Percentiles rank a stretch among this genome's conserved stretches.
These are phyloP conservation scores for Lepidonotus clava DNA, from an alignment of 2,888 invertebrate genomes.

Conservation along the genomic window DNA sequence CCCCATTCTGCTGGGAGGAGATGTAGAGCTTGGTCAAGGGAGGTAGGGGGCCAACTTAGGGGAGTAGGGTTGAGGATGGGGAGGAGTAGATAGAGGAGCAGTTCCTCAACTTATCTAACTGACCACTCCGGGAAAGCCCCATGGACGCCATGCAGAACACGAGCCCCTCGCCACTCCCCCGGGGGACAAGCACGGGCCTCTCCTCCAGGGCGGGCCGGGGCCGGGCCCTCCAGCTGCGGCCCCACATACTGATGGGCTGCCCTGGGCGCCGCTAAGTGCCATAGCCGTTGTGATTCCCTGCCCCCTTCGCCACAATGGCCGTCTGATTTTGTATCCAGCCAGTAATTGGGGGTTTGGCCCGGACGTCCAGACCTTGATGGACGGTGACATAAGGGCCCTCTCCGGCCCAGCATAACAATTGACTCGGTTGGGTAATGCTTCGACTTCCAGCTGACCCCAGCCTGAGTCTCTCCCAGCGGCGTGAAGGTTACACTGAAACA, in stretches of 20 bases:
- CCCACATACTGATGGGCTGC: conserved; percentile 29
- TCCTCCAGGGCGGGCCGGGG: neutral
- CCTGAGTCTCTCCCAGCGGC: too few relatives aligned
- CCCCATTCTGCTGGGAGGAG: neutral
- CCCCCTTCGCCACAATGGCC: conserved; percentile 15
- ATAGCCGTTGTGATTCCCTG: conserved; percentile 1
- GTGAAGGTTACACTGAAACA: too few relatives aligned
- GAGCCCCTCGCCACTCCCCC: neutral
- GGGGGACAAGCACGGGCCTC: neutral
- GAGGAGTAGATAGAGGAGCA: neutral
- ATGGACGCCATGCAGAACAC: conserved; percentile 36
- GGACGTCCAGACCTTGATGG: neutral
- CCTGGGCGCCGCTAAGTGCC: neutral
- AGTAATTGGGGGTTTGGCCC: conserved; percentile 45
- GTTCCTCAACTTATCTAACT: conserved; percentile 32
- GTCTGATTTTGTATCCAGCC: conserved; percentile 43
- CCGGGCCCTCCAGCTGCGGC: neutral
- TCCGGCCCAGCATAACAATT: conserved; percentile 26
- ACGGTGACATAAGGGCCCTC: conserved; percentile 14
- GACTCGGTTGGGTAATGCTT: neutral
- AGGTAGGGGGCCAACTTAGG: neutral
- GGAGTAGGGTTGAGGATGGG: neutral
- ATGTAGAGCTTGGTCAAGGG: conserved; percentile 12
- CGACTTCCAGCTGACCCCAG: neutral
- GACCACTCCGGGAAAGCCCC: conserved; percentile 12